Conservation (phyloP, 2,113 vertebrate genomes). For the Hirundichthys speculiger region DNA sequence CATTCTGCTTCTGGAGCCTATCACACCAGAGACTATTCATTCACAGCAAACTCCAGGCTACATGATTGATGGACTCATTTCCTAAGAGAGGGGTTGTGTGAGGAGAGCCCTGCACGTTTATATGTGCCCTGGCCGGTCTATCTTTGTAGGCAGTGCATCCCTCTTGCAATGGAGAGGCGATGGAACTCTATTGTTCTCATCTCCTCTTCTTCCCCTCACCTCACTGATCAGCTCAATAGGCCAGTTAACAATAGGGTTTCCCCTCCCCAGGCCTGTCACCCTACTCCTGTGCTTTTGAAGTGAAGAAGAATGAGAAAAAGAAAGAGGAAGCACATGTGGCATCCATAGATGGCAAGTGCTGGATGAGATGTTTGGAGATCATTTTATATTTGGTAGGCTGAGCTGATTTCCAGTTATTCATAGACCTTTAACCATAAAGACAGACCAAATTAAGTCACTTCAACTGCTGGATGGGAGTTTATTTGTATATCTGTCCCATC, state of each 20-base stretch:
- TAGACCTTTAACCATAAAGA: not conserved
- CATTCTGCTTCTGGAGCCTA: no score
- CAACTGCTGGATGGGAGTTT: no score
- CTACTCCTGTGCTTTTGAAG: slow-evolving; percentile 85
- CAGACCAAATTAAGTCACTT: not conserved
- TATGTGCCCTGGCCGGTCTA: slow-evolving; percentile 46
- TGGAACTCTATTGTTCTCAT: slow-evolving; percentile 82
- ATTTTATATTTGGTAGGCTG: slow-evolving; percentile 11
- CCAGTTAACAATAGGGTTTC: slow-evolving; percentile 89
- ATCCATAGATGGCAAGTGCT: slow-evolving; percentile 77
- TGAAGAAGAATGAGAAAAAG: slow-evolving; percentile 65
- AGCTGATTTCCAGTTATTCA: not conserved
- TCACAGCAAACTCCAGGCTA: slow-evolving; percentile 25
- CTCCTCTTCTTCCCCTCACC: slow-evolving; percentile 83
- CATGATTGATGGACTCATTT: slow-evolving; percentile 55
- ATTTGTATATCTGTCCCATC: no score
- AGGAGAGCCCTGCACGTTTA: slow-evolving; percentile 24
- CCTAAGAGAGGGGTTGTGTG: slow-evolving; percentile 44
- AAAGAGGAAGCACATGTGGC: slow-evolving; percentile 73
- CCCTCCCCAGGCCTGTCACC: slow-evolving; percentile 76
- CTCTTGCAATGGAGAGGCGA: slow-evolving; percentile 75
- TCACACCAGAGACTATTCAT: no score
- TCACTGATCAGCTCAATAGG: slow-evolving; percentile 88
- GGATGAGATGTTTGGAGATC: slow-evolving; percentile 19
- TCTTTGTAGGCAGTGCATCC: slow-evolving; percentile 57